Conservation (phyloP, 2,888 invertebrate species). For the Prenolepis imparis region DNA sequence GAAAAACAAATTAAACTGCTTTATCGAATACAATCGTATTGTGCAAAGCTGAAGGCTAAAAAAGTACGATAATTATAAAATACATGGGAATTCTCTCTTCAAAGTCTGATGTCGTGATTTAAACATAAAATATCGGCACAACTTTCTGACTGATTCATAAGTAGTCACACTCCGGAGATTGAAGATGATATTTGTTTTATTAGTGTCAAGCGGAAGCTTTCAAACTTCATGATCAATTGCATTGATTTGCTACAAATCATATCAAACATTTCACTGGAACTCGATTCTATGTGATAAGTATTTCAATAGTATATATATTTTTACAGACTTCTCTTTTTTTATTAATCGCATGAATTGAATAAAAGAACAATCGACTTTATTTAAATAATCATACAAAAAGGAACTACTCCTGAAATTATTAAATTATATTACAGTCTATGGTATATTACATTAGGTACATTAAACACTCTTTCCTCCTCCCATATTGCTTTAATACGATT, state of each 20-base stretch:
- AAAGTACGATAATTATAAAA: background rate
- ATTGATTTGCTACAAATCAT: slow-evolving; percentile 41
- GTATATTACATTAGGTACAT: no score
- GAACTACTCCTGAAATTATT: background rate
- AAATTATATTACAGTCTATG: background rate
- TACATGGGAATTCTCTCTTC: background rate
- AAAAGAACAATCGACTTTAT: slow-evolving; percentile 2
- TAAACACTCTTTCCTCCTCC: background rate
- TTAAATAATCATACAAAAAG: slow-evolving; percentile 1
- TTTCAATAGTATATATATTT: slow-evolving; percentile 23
- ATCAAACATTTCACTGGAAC: slow-evolving; percentile 37
- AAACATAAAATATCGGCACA: slow-evolving; percentile 3
- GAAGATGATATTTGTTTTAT: slow-evolving; percentile 38
- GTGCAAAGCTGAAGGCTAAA: background rate
- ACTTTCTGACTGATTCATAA: slow-evolving; percentile 29
- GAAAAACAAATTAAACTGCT: background rate
- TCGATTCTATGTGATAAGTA: slow-evolving; percentile 29
- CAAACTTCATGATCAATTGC: slow-evolving; percentile 23
- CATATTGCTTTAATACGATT: background rate
- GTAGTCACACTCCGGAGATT: slow-evolving; percentile 29
- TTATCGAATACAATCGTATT: background rate
- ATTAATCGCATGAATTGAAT: slow-evolving; percentile 7
- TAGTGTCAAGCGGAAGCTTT: slow-evolving; percentile 20
- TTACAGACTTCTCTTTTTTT: background rate
- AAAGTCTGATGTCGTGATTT: slow-evolving; percentile 26